phyloP scores from a whole-genome alignment of 1,140 invertebrate species.

The Antheraea pernyi region DNA sequence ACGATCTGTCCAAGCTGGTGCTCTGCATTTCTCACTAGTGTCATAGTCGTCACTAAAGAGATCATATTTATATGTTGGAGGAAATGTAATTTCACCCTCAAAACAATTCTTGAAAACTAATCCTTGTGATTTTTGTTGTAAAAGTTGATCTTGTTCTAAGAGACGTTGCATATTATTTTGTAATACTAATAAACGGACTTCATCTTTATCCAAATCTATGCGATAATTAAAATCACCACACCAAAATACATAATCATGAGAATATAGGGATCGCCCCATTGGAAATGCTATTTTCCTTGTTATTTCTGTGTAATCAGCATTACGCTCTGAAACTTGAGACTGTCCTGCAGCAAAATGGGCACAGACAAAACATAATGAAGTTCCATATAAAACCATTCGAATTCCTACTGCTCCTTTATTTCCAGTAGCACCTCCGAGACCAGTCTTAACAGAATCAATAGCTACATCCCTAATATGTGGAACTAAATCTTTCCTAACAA shows the following conservation, averaged over 20 bases:
- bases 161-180: conserved; percentile 89
- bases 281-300: conserved; percentile 95
- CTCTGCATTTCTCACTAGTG: conserved; percentile 98
- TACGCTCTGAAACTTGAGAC: conserved; percentile 96
- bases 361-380: conserved; percentile 98
- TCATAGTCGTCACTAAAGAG: conserved; percentile 99
- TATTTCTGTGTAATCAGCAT: conserved; percentile 98
- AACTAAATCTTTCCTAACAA: conserved; percentile 92
- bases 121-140: conserved; percentile 87
- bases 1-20: conserved; percentile 99
- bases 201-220: conserved; percentile 97
- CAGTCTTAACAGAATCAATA: conserved; percentile 97
- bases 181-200: conserved; percentile 92
- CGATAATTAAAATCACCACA: conserved; percentile 99
- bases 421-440: conserved; percentile 95
- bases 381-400: conserved; percentile 93
- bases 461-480: conserved; percentile 95
- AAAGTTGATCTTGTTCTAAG: conserved; percentile 94
- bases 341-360: conserved; percentile 99
- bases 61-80: conserved; percentile 99
- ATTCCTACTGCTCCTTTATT: conserved; percentile 99
- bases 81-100: conserved; percentile 95
- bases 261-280: conserved; percentile 94
- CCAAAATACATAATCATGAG: conserved; percentile 99
- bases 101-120: conserved; percentile 97